Evolutionary conservation across 2,888 invertebrate genomes (phyloP).

Genomic region (Rambutsinella grinnellia): DNA sequence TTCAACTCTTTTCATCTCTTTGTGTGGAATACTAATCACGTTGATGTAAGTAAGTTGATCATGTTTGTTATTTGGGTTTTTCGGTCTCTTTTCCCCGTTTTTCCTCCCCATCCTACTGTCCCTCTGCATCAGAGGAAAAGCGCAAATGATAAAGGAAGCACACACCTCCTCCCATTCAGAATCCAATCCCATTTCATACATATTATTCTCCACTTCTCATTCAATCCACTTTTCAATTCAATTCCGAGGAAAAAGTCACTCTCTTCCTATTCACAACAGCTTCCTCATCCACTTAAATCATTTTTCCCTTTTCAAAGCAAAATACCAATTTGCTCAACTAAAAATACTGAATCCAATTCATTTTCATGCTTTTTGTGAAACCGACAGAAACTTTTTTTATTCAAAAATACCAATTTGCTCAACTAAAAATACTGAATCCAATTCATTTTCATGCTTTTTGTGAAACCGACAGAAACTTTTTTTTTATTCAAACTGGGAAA

Average conservation of each 20-base stretch:
- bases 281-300: slow-evolving; percentile 25
- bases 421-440: not conserved
- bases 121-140: not conserved
- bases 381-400: not conserved
- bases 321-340: not conserved
- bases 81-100: slow-evolving; percentile 1
- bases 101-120: slow-evolving; percentile 15
- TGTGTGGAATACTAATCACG: slow-evolving; percentile 49
- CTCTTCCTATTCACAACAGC: slow-evolving; percentile 5
- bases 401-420: not conserved
- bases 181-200: slow-evolving; percentile 39
- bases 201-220: slow-evolving; percentile 17
- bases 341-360: slow-evolving; percentile 13
- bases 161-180: slow-evolving; percentile 31
- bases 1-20: slow-evolving; percentile 18
- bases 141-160: not conserved
- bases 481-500: too few relatives aligned
- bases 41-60: slow-evolving; percentile 44
- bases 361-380: too few relatives aligned
- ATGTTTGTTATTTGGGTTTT: slow-evolving; percentile 3
- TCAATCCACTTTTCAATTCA: slow-evolving; percentile 36
- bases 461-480: too few relatives aligned
- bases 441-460: slow-evolving; percentile 18
- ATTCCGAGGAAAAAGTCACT: slow-evolving; percentile 11
- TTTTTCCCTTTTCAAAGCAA: not conserved